Evolutionary conservation across 2,113 vertebrate species (phyloP), one percentile per base, ranked within the genome.

Genomic region (Gobio gobio): DNA sequence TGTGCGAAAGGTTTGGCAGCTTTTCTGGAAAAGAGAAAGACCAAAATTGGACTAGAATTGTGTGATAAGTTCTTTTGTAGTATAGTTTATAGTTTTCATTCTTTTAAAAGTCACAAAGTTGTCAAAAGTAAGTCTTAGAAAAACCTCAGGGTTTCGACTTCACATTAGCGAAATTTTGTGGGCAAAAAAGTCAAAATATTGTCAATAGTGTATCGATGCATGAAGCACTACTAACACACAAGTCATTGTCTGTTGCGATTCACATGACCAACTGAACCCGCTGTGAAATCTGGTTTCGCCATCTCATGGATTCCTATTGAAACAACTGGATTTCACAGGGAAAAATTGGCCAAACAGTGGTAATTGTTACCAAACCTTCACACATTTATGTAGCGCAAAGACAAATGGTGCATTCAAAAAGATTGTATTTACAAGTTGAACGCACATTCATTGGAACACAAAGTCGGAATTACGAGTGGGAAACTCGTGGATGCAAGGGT

Each of bases 11-110:
- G 40, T 51, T 61, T 29, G 18, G 78, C 61, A 5, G 12, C n/a
- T 20, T 64, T 80, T 64, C 78, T 68, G 10, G 4, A 66, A 68
- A 16, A 63, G 45, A 80, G 18, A 80, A 49, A 80, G 2, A 9
- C 13, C 1, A 45, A 14, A 26, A 45, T 20, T 12, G 13, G 9
- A 56, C 10, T 77, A 58, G 1, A 33, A 56, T 56, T 1, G 22
- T n/a, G 54, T 56, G 54, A 20, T 20, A 20, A 22, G 18, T 20
- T 56, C 8, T 22, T 56, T 22, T 56, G 54, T 56, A 3, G 0
- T 18, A 20, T 56, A 4, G 22, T 14, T 29, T n/a, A 26, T 1
- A 56, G 26, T 40, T 20, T 66, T 36, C 18, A 66, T 33, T 66
- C 5, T 33, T 56, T 56, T 56, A 56, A 51, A 51, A 54, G 16